Conservation (phyloP, 1,140 invertebrate genomes). For the Drosophila subobscura region DNA sequence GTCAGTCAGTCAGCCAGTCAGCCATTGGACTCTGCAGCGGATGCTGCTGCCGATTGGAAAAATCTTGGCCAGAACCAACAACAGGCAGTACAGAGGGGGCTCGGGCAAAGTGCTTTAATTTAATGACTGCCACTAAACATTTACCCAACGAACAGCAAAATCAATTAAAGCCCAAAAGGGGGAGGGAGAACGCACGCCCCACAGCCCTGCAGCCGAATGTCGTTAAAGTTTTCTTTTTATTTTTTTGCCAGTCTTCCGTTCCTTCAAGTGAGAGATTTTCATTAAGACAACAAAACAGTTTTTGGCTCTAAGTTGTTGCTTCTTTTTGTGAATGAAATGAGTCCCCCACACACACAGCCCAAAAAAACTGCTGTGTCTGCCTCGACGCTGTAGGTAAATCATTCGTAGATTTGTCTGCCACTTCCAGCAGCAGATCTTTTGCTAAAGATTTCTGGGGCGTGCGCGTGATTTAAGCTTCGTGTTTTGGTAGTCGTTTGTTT, state of each 20-base stretch:
- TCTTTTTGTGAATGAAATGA: constrained; percentile 52
- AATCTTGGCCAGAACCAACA: neutral
- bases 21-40: neutral
- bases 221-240: constrained; percentile 38
- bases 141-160: constrained; percentile 56
- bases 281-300: constrained; percentile 49
- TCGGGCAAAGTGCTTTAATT: constrained; percentile 11
- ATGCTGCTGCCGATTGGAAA: constrained; percentile 33
- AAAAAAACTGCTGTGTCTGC: neutral
- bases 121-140: constrained; percentile 42
- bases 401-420: constrained; percentile 59
- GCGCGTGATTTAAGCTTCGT: constrained; percentile 61
- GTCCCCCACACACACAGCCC: constrained; percentile 13
- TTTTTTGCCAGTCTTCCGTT: constrained; percentile 17
- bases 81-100: neutral
- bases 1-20: no score
- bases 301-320: neutral
- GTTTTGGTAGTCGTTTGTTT: constrained; percentile 8
- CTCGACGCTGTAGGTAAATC: constrained; percentile 59
- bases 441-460: constrained; percentile 54
- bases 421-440: constrained; percentile 38
- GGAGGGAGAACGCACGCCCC: constrained; percentile 15
- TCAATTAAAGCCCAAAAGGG: constrained; percentile 50
- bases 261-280: constrained; percentile 44
- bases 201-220: constrained; percentile 19